Base-by-base conservation (phyloP, 2,113 vertebrate species). In the Otolemur garnettii region DNA sequence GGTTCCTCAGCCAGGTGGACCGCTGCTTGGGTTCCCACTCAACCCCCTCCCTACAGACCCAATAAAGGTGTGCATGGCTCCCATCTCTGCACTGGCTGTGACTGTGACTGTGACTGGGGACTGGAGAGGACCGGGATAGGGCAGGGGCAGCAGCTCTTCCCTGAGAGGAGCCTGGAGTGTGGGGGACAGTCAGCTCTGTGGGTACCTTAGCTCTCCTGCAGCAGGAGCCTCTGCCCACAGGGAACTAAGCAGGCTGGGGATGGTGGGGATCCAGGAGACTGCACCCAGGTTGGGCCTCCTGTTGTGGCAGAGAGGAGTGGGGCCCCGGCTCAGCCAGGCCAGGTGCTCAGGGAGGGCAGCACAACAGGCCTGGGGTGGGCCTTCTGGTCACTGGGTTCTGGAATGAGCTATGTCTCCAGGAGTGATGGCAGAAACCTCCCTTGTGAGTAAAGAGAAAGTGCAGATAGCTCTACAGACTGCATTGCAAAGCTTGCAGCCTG, bases 1-100 rank as follows among this genome's bases (percentile, higher is more conserved):
- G 98, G 97, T 97, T 97, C 86, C 72, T 96, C 62, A 89, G 55
- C 81, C n/a, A 11, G 0, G 90, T 98, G 85, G 96, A 72, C 28
- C 98, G 97, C 11, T 21, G 42, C n/a, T 55, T 95, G 59, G 50
- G 18, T n/a, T 66, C 38, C 59, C 79, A 33, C 21, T 24, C 0
- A 0, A 28, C 12, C 9, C 15, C 5, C 14, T 1, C 17, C 12
- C 60, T 11, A 1, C 8, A 28, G 19, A 38, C 42, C 24, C 33
- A 98, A 97, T 98, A 98, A 98, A 97, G 69, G 50, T 68, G 68
- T 11, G 14, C 4, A 0, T 3, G 4, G 15, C 24, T n/a, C 35
- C 28, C 24, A 75, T 62, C 14, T 13, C 18, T 59, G 78, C 64
- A 0, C 38, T 9, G 75, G 81, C 64, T 59, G 72, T 1, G 17